These are phyloP conservation scores for Hirtodrosophila histrioides DNA, from an alignment of 2,888 invertebrate genomes.

Conservation along the genomic window DNA sequence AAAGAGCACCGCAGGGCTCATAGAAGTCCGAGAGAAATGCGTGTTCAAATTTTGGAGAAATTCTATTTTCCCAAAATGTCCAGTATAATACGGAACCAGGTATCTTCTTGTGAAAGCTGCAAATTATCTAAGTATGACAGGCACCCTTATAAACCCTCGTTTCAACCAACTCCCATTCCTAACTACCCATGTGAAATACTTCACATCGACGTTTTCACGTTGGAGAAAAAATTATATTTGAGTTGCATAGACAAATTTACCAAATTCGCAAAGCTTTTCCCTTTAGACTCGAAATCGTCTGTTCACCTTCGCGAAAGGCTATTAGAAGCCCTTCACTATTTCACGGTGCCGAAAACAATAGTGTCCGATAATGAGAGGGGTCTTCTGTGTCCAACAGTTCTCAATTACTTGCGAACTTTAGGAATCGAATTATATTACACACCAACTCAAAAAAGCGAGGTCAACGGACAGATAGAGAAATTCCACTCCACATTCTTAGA, in stretches of 20 bases:
- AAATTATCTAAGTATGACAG: constrained; percentile 8
- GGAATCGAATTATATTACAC: constrained; percentile 8
- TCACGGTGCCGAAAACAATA: constrained; percentile 1
- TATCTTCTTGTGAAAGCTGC: constrained; percentile 7
- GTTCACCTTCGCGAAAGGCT: constrained; percentile 8
- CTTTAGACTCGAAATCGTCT: constrained; percentile 5
- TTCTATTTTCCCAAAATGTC: constrained; percentile 15
- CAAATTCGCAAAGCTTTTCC: constrained; percentile 9
- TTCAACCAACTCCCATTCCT: constrained; percentile 12
- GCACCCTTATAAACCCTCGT: constrained; percentile 12
- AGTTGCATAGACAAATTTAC: constrained; percentile 9
- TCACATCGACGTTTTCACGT: constrained; percentile 8
- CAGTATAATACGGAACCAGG: constrained; percentile 1
- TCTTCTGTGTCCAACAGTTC: neutral
- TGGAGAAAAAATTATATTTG: constrained; percentile 3
- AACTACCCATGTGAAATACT: constrained; percentile 14
- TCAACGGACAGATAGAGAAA: constrained; percentile 12
- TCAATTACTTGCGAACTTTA: constrained; percentile 1
- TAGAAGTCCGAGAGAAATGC: too few species aligned
- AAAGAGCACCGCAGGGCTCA: too few species aligned
- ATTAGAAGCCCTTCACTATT: constrained; percentile 8
- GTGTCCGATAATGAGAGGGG: neutral
- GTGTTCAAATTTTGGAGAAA: constrained; percentile 10
- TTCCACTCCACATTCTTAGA: constrained; percentile 13
- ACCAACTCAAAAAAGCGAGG: constrained; percentile 16